A percentile compares a stretch with the other conserved stretches of the same genome.
Evolutionary conservation across 2,113 vertebrate genomes (phyloP).

Genomic region (Raja brachyura): DNA sequence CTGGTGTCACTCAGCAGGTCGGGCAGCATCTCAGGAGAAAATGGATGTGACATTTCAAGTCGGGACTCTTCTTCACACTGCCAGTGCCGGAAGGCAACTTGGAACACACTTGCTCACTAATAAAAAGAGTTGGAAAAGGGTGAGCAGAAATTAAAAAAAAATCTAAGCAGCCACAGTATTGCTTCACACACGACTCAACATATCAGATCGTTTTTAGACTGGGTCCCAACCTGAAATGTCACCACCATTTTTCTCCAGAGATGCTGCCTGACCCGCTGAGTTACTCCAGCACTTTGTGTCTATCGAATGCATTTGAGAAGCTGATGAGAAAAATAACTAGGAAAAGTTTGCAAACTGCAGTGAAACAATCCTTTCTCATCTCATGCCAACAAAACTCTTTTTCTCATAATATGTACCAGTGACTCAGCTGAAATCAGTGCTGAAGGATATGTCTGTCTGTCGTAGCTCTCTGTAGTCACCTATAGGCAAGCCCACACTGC

Average conservation of each 20-base stretch:
- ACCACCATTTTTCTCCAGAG: too few species aligned
- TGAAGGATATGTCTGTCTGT: background rate
- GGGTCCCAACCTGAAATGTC: too few species aligned
- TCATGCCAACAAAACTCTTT: background rate
- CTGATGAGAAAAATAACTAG: background rate
- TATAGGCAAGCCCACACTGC: too few species aligned
- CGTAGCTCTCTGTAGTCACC: background rate
- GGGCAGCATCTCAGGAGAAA: too few species aligned
- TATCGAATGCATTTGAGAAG: background rate
- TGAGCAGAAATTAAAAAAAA: background rate
- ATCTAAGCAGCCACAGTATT: background rate
- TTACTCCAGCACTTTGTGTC: too few species aligned
- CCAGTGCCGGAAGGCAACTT: background rate
- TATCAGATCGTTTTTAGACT: background rate
- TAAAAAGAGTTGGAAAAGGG: background rate
- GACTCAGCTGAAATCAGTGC: background rate
- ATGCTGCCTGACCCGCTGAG: too few species aligned
- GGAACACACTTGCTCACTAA: background rate
- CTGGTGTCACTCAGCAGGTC: too few species aligned
- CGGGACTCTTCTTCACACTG: too few species aligned
- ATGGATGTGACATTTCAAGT: too few species aligned
- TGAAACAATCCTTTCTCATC: background rate
- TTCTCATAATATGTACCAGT: background rate
- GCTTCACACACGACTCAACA: background rate
- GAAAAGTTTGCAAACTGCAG: background rate